Evolutionary conservation across 35 echinoderm and acorn worm genomes (phyloP).

Genomic region (Hemicentrotus pulcherrimus): DNA sequence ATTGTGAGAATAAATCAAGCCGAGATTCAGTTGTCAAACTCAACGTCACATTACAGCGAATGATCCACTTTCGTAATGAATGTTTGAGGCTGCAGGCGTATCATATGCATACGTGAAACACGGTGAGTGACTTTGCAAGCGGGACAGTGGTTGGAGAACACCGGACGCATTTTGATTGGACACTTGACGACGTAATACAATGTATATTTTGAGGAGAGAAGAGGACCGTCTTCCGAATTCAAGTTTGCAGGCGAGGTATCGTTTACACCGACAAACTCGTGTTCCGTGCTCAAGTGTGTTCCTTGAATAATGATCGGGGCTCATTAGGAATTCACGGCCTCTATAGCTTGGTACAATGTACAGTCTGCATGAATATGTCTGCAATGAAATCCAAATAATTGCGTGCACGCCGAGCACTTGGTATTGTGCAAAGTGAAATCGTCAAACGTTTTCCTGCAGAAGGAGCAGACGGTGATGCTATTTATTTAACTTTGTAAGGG

Average conservation of each 20-base stretch:
- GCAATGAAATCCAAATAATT: background rate
- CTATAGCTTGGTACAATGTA: background rate
- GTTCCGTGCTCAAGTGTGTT: conserved; percentile 3
- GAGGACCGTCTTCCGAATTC: conserved; percentile 12
- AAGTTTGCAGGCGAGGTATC: conserved; percentile 15
- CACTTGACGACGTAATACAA: conserved; percentile 9
- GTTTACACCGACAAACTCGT: conserved; percentile 19
- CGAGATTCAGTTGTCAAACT: background rate
- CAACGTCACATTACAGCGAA: background rate
- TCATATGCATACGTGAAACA: too few species aligned
- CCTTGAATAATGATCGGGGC: conserved; percentile 12
- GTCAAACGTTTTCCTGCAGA: background rate
- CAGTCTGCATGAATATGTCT: background rate
- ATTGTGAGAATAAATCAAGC: background rate
- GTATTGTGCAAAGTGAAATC: background rate
- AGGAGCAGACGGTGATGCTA: background rate
- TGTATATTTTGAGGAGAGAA: conserved; percentile 13
- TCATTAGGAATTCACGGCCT: conserved; percentile 30
- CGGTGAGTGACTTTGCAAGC: background rate
- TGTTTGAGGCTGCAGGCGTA: too few species aligned
- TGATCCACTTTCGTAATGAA: too few species aligned
- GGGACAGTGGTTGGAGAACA: background rate
- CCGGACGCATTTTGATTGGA: background rate
- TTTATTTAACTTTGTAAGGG: too few species aligned
- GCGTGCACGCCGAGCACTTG: background rate